Percentiles rank a stretch among this genome's conserved stretches.
These are phyloP conservation scores for Chiroxiphia lanceolata DNA, from an alignment of 2,797 vertebrate genomes.

Conservation along the genomic window DNA sequence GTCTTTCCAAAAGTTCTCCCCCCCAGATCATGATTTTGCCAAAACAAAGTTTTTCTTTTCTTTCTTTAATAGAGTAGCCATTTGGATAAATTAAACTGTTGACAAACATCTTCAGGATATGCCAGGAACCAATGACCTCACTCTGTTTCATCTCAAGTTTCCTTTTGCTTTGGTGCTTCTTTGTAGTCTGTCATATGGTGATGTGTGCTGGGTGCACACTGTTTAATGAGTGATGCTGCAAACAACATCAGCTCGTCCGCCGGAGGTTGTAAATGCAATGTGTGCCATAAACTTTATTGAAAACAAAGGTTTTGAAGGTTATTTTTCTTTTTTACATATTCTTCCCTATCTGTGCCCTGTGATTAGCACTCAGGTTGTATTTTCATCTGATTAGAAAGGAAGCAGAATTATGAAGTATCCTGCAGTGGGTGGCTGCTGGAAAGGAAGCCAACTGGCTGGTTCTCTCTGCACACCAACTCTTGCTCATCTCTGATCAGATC, in stretches of 20 bases:
- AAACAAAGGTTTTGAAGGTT: background rate
- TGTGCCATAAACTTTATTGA: background rate
- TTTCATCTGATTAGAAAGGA: background rate
- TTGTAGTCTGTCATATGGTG: background rate
- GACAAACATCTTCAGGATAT: background rate
- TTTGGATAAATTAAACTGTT: background rate
- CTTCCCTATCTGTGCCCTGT: background rate
- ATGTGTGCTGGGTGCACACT: background rate
- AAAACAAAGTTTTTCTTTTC: background rate
- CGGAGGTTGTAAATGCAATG: background rate
- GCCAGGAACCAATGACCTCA: background rate
- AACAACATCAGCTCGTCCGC: background rate
- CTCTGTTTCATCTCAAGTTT: background rate
- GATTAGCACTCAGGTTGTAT: background rate
- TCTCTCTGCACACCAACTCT: background rate
- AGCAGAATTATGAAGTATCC: background rate
- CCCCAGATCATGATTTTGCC: background rate
- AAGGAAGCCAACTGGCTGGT: accelerated
- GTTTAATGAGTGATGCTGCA: background rate
- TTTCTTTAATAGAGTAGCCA: background rate
- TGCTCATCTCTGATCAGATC: accelerated
- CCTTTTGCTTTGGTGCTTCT: background rate
- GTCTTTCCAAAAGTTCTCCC: background rate
- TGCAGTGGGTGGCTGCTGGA: background rate
- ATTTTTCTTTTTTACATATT: background rate